Conservation (phyloP, 2,797 vertebrate species). For the Naso thynnoides region DNA sequence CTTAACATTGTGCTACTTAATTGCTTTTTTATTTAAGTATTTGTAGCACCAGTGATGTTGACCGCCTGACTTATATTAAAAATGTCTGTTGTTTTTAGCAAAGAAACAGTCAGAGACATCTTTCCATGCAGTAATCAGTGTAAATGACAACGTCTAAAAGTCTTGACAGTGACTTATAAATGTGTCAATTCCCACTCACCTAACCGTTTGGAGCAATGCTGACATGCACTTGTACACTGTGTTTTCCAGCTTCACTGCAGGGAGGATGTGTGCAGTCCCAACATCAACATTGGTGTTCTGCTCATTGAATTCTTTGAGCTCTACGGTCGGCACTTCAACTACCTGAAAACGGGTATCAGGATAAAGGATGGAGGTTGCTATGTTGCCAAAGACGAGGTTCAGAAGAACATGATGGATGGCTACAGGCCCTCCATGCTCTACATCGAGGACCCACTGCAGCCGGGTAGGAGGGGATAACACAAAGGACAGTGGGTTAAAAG, state of each 20-base stretch:
- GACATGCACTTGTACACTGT: background rate
- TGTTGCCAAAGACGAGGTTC: constrained; percentile 97
- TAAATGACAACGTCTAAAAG: background rate
- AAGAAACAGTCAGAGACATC: background rate
- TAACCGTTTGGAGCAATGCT: background rate
- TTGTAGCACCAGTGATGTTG: no score
- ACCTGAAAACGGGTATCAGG: constrained; percentile 98
- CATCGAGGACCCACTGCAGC: constrained; percentile 96
- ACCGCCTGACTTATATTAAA: no score
- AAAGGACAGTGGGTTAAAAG: background rate
- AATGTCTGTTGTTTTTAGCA: no score
- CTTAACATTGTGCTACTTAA: no score
- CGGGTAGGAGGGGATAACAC: constrained; percentile 83
- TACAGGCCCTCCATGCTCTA: constrained; percentile 98
- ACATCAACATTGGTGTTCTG: constrained; percentile 96
- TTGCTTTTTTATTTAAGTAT: no score
- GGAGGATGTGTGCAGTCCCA: constrained; percentile 92
- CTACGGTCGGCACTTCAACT: constrained; percentile 98
- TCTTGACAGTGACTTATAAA: background rate
- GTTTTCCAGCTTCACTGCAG: constrained; percentile 91
- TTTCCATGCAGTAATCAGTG: no score
- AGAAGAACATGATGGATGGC: constrained; percentile 96
- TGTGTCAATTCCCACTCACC: background rate
- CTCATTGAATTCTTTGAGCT: constrained; percentile 99
- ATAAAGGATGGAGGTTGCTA: constrained; percentile 98